Base-by-base conservation (phyloP, 2,113 vertebrate species). In the Uria aalge region DNA sequence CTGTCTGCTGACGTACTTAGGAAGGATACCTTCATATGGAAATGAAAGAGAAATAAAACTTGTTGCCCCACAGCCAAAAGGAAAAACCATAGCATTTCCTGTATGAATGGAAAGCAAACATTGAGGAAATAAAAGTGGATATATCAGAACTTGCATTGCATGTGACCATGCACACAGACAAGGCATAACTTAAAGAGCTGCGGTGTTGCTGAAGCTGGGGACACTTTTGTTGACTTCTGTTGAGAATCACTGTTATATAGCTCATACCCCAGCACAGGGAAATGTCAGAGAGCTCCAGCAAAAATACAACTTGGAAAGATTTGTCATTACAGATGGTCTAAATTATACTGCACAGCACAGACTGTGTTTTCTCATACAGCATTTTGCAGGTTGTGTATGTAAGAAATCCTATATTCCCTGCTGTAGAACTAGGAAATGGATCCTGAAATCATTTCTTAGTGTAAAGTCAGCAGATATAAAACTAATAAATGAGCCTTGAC, bases 241-340 rank as follows among this genome's bases (percentile, higher is more conserved):
- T 63, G 73, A 63, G 90, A 96, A 72, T 78, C 5, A 1, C 15
- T 80, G 22, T 60, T 85, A 16, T 9, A 6, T 52, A 75, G 81
- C 48, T 96, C 47, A 52, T 36, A 75, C 8, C 22, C 36, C 76
- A 90, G 69, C 88, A 79, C 34, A 90, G 56, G 81, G n/a, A 78
- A 67, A 55, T 78, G 85, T 59, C 85, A 81, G 69, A 88, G 64
- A 85, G 27, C 50, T 60, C 72, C 77, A 93, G 69, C 60, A 95
- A 76, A 95, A 91, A 62, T 38, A 20, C 34, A 83, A 11, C 83
- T 95, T 84, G 80, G 68, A 73, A 94, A 69, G 68, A 74, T 84
- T 86, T 91, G 47, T 74, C 91, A 89, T 81, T 91, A 59, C 72
- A 89, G 72, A 91, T 92, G 89, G 89, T 86, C 79, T 69, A 47